Percentiles rank a stretch among this genome's conserved stretches.
phyloP scores from a whole-genome alignment of 2,113 vertebrate species.

The Syrmaticus mikado region DNA sequence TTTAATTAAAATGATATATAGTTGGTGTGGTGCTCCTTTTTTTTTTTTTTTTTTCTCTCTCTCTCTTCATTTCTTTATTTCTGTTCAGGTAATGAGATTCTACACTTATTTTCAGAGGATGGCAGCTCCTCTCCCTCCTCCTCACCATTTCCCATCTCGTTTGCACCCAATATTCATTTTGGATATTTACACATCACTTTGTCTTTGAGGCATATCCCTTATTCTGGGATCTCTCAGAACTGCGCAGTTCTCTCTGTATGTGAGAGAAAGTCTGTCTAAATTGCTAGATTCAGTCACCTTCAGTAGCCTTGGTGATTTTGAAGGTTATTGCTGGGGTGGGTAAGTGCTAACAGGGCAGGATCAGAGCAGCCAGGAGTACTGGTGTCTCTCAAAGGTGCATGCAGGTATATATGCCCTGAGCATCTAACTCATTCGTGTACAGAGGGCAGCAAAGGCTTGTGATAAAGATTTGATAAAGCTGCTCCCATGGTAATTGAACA shows the following conservation, averaged over 20 bases:
- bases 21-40: conserved; percentile 43
- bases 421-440: not conserved
- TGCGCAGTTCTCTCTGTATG: not conserved
- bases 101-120: conserved; percentile 23
- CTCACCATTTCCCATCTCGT: not conserved
- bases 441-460: conserved; percentile 55
- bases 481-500: not conserved
- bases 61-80: conserved; percentile 53
- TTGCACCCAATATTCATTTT: not conserved
- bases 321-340: not conserved
- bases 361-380: accelerated
- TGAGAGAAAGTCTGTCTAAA: not conserved
- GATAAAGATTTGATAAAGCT: conserved; percentile 11
- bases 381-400: not conserved
- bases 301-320: not conserved
- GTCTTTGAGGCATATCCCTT: not conserved
- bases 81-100: conserved; percentile 21
- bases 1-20: conserved; percentile 70
- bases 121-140: not conserved
- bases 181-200: not conserved
- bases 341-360: not conserved
- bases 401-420: not conserved
- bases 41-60: not conserved
- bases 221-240: not conserved
- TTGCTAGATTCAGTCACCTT: not conserved